Conservation (phyloP, 2,888 invertebrate species). For the Hipparchia sbordonii region DNA sequence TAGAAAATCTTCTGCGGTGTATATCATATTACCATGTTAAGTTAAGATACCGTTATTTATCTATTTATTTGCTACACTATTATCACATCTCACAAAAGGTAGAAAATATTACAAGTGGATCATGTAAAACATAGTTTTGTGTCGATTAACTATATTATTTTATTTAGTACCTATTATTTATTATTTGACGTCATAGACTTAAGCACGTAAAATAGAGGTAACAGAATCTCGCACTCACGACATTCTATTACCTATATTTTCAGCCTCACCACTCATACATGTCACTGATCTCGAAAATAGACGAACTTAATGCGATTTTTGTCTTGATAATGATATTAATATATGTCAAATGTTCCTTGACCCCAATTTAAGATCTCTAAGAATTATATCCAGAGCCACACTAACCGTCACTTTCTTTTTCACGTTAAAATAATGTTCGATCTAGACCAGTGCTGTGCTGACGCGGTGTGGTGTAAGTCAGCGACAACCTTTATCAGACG, state of each 20-base stretch:
- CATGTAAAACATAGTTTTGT: conserved; percentile 16
- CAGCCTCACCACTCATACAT: no score
- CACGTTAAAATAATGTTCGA: no score
- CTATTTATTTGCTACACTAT: conserved; percentile 59
- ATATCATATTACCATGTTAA: conserved; percentile 39
- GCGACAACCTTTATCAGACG: not conserved
- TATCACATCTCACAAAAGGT: conserved; percentile 68
- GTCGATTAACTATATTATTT: not conserved
- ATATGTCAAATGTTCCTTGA: no score
- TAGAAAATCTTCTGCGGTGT: conserved; percentile 53
- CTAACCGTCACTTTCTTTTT: no score
- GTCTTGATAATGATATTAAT: no score
- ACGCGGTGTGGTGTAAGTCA: not conserved
- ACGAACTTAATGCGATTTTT: no score
- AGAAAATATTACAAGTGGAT: conserved; percentile 31
- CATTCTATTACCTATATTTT: no score
- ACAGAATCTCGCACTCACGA: no score
- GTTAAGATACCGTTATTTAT: conserved; percentile 49
- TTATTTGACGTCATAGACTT: not conserved
- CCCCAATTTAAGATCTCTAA: no score
- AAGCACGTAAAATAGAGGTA: not conserved
- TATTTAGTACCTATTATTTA: not conserved
- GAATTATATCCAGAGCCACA: no score
- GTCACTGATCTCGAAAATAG: no score
- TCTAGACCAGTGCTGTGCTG: not conserved